These are phyloP conservation scores for Brachyhypopomus gauderio DNA, from an alignment of 2,113 vertebrate genomes.

Conservation along the genomic window DNA sequence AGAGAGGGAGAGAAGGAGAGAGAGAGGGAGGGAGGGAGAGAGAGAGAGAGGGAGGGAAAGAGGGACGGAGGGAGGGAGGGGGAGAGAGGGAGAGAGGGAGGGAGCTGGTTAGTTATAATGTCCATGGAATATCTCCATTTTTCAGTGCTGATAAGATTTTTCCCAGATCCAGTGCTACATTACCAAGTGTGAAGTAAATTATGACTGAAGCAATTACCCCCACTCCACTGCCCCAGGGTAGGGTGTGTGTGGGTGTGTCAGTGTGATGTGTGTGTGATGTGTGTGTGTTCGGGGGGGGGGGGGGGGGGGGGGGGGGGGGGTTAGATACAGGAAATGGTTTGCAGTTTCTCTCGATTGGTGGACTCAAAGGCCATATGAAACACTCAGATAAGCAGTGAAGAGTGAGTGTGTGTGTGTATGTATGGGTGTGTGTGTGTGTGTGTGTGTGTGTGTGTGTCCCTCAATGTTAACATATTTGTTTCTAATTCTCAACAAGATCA, in stretches of 20 bases:
- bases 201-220: slow-evolving; percentile 86
- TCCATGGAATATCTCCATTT: slow-evolving; percentile 66
- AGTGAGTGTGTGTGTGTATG: neutral
- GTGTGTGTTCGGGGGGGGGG: slow-evolving; percentile 5
- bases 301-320: too few relatives aligned
- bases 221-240: neutral
- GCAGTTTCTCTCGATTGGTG: slow-evolving; percentile 87
- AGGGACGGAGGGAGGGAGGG: slow-evolving; percentile 36
- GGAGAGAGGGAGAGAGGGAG: slow-evolving; percentile 28
- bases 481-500: too few relatives aligned
- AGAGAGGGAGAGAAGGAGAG: too few relatives aligned
- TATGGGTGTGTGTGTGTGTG: neutral
- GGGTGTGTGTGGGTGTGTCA: slow-evolving; percentile 62
- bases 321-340: slow-evolving; percentile 63
- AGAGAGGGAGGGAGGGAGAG: too few relatives aligned
- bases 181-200: slow-evolving; percentile 90
- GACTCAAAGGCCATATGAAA: slow-evolving; percentile 75
- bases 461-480: too few relatives aligned
- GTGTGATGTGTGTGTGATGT: slow-evolving; percentile 46
- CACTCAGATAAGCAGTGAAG: slow-evolving; percentile 54
- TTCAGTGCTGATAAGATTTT: slow-evolving; percentile 86
- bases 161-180: slow-evolving; percentile 87
- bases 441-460: neutral
- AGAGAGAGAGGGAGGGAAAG: neutral
- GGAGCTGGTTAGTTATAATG: slow-evolving; percentile 11